Conservation (phyloP, 2,113 vertebrate genomes). For the Zosterops pallidus region DNA sequence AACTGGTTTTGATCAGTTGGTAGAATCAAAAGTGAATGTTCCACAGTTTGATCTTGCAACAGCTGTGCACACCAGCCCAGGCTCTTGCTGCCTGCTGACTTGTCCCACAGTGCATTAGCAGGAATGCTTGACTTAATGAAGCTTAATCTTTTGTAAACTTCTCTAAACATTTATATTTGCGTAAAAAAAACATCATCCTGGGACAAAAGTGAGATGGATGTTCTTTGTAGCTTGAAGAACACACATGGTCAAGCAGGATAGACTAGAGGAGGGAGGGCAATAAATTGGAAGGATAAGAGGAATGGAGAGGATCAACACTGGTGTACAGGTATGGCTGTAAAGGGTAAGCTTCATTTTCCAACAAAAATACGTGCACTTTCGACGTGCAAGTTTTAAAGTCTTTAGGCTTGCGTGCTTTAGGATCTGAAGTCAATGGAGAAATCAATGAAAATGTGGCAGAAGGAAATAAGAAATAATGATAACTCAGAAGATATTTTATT, state of each 20-base stretch:
- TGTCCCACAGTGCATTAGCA: neutral
- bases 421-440: neutral
- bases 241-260: neutral
- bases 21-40: neutral
- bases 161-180: constrained; percentile 43
- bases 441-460: neutral
- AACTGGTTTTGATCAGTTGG: neutral
- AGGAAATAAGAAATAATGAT: neutral
- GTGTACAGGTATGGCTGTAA: neutral
- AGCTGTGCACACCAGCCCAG: constrained; percentile 15
- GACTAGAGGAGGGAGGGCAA: neutral
- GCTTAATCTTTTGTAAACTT: constrained; percentile 33
- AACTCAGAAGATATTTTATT: neutral
- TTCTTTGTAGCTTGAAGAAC: neutral
- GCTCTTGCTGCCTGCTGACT: neutral
- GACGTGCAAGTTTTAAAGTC: neutral
- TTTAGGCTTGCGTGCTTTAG: neutral
- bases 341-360: neutral
- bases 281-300: neutral
- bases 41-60: neutral
- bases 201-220: constrained; percentile 21
- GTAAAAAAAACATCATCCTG: neutral
- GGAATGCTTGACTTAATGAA: neutral
- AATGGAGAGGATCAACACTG: neutral
- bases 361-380: neutral